phyloP scores from a whole-genome alignment of 2,113 vertebrate genomes.

The Cyanoramphus novaezelandiae region DNA sequence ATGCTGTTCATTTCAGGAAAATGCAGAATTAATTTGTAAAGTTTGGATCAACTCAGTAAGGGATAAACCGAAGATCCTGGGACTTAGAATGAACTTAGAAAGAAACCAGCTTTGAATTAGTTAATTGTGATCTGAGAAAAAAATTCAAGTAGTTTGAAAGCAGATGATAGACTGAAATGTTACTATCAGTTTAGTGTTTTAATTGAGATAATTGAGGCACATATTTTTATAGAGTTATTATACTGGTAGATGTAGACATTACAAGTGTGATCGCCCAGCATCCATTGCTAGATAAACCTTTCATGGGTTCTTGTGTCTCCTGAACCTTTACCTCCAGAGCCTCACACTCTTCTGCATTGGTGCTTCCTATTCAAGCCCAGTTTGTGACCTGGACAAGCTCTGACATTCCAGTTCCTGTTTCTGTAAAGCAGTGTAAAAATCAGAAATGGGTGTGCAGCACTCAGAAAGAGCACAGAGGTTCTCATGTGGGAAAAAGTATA shows the following conservation, averaged over 20 bases:
- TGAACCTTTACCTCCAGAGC: not conserved
- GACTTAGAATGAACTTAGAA: not conserved
- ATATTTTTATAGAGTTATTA: not conserved
- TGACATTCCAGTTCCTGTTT: not conserved
- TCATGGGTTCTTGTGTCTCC: not conserved
- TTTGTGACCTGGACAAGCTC: not conserved
- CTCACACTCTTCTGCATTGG: not conserved
- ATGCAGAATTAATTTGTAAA: not conserved
- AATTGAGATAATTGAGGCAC: not conserved
- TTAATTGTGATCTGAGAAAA: not conserved
- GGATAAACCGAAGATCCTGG: not conserved
- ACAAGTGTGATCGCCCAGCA: not conserved
- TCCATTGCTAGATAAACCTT: not conserved
- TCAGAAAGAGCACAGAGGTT: not conserved
- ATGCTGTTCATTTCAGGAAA: not conserved
- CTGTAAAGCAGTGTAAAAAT: not conserved
- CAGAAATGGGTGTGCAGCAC: not conserved
- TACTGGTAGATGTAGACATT: not conserved
- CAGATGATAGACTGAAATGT: not conserved
- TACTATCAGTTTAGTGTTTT: not conserved
- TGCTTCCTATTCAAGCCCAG: not conserved
- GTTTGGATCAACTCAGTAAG: not conserved
- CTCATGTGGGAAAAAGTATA: not conserved
- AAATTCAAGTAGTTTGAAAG: not conserved
- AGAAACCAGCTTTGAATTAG: not conserved